Evolutionary conservation across 2,888 invertebrate species (phyloP).

Genomic region (Sicus ferrugineus): DNA sequence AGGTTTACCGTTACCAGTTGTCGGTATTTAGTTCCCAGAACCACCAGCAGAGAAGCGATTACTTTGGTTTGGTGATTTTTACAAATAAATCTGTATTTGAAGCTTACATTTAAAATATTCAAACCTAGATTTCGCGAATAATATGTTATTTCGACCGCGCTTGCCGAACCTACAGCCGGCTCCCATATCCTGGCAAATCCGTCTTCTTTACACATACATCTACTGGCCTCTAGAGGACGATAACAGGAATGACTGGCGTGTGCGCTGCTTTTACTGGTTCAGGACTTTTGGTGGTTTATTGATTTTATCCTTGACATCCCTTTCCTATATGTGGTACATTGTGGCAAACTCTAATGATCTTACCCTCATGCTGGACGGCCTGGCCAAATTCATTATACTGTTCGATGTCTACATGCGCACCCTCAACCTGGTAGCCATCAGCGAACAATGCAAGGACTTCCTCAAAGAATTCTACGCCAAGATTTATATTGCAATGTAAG

Average conservation of each 20-base stretch:
- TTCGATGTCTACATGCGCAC: slow-evolving; percentile 41
- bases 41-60: too few species aligned
- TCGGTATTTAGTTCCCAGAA: too few species aligned
- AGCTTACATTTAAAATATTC: too few species aligned
- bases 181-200: slow-evolving; percentile 41
- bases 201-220: slow-evolving; percentile 37
- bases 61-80: too few species aligned
- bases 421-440: slow-evolving; percentile 39
- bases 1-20: too few species aligned
- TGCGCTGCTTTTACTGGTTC: slow-evolving; percentile 31
- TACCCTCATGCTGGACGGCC: slow-evolving; percentile 34
- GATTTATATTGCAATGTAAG: slow-evolving; percentile 50
- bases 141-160: slow-evolving; percentile 39
- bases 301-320: slow-evolving; percentile 35
- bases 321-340: slow-evolving; percentile 40
- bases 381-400: slow-evolving; percentile 40
- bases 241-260: slow-evolving; percentile 16
- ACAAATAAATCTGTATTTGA: too few species aligned
- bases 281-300: slow-evolving; percentile 33
- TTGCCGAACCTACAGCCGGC: slow-evolving; percentile 37
- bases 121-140: too few species aligned
- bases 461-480: slow-evolving; percentile 50
- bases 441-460: slow-evolving; percentile 43
- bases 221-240: slow-evolving; percentile 39
- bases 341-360: slow-evolving; percentile 39